Evolutionary conservation across 2,888 invertebrate genomes (phyloP).

Genomic region (Phengaris alcon): DNA sequence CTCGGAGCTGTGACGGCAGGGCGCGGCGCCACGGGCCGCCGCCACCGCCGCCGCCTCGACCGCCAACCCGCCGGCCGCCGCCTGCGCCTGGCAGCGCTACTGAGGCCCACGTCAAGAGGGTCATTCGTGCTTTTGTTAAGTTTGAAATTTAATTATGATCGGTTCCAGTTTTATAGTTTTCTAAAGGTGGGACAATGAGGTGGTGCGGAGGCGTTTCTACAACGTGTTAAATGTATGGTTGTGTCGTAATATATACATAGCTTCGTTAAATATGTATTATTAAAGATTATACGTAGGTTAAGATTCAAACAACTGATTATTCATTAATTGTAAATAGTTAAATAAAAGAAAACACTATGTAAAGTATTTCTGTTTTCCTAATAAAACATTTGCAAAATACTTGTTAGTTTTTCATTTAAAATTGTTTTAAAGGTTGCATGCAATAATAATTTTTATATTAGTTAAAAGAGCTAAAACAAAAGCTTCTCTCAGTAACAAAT

Average conservation of each 20-base stretch:
- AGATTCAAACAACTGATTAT: slow-evolving; percentile 66
- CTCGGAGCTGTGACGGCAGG: slow-evolving; percentile 78
- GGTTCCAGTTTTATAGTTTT: slow-evolving; percentile 77
- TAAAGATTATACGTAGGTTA: slow-evolving; percentile 67
- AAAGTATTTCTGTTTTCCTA: slow-evolving; percentile 75
- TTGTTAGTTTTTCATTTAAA: slow-evolving; percentile 42
- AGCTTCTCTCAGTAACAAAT: not conserved
- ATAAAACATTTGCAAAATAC: slow-evolving; percentile 64
- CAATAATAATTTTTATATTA: no score
- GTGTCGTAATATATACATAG: slow-evolving; percentile 79
- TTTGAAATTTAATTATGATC: slow-evolving; percentile 70
- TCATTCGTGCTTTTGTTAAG: slow-evolving; percentile 73
- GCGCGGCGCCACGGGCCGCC: slow-evolving; percentile 68
- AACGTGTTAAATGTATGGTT: slow-evolving; percentile 79
- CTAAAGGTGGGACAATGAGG: slow-evolving; percentile 69
- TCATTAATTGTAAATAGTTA: slow-evolving; percentile 72
- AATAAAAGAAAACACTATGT: slow-evolving; percentile 59
- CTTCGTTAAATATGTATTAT: slow-evolving; percentile 72
- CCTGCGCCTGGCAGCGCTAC: slow-evolving; percentile 77
- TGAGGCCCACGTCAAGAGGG: slow-evolving; percentile 45
- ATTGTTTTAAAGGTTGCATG: no score
- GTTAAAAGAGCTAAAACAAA: no score
- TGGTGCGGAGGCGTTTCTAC: slow-evolving; percentile 53
- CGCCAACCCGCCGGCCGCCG: slow-evolving; percentile 55
- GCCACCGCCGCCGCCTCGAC: slow-evolving; percentile 55